phyloP scores from a whole-genome alignment of 1,140 invertebrate species.

The Lerema accius region DNA sequence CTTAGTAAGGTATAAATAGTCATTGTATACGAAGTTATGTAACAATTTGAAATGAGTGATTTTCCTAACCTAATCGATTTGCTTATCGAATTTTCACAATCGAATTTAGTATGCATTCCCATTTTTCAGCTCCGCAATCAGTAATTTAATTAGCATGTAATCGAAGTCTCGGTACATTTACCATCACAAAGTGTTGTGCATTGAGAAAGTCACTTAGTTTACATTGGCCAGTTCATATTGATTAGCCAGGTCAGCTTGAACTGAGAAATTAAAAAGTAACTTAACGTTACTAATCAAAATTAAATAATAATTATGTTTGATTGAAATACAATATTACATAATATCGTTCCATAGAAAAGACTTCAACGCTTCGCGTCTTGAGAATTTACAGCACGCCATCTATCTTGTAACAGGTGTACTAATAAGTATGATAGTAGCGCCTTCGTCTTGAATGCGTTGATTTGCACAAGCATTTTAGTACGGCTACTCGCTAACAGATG shows the following conservation, averaged over 20 bases:
- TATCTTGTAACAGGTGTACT: conserved; percentile 17
- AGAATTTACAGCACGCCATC: conserved; percentile 38
- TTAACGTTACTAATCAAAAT: no score
- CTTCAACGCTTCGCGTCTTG: conserved; percentile 36
- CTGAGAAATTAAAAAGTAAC: no score
- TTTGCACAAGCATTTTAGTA: no score
- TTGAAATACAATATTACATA: no score
- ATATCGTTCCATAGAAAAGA: conserved; percentile 39
- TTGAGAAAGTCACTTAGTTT: background rate
- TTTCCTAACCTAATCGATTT: conserved; percentile 19
- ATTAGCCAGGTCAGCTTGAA: background rate
- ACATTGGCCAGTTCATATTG: background rate
- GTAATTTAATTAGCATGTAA: conserved; percentile 23
- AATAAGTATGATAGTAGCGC: background rate
- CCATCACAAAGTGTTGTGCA: background rate
- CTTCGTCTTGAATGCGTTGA: no score
- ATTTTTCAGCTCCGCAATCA: background rate
- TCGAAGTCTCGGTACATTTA: conserved; percentile 8
- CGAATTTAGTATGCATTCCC: conserved; percentile 9
- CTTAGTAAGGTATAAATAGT: no score
- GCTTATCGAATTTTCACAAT: conserved; percentile 1
- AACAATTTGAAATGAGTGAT: background rate
- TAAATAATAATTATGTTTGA: no score
- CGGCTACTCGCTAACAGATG: conserved; percentile 50
- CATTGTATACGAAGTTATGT: no score